phyloP scores from a whole-genome alignment of 2,113 vertebrate genomes.

The Neotoma lepida region DNA sequence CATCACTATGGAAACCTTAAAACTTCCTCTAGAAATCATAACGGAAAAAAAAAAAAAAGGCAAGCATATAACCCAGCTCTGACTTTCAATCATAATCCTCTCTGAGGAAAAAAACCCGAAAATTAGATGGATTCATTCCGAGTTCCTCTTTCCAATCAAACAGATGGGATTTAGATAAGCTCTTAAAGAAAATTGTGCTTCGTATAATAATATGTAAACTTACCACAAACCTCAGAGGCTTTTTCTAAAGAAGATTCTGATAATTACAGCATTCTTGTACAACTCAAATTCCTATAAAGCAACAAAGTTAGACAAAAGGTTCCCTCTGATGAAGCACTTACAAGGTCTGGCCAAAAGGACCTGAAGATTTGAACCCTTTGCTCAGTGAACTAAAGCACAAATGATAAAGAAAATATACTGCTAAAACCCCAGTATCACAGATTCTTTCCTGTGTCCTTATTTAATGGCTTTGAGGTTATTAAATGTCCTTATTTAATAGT shows the following conservation, averaged over 20 bases:
- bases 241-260: constrained; percentile 68
- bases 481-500: constrained; percentile 28
- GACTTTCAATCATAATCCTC: constrained; percentile 76
- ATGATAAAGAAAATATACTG: background rate
- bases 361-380: constrained; percentile 21
- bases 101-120: constrained; percentile 75
- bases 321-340: constrained; percentile 45
- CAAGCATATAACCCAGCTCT: constrained; percentile 60
- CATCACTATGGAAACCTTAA: constrained; percentile 77
- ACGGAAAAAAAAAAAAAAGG: background rate
- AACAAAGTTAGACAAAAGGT: constrained; percentile 46
- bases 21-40: constrained; percentile 69
- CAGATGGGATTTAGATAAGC: constrained; percentile 79
- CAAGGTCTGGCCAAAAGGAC: constrained; percentile 27
- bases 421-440: background rate
- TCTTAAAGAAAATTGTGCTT: constrained; percentile 77
- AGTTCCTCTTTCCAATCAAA: constrained; percentile 78
- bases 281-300: constrained; percentile 68
- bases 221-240: constrained; percentile 64
- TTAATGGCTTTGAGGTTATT: constrained; percentile 38
- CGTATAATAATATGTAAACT: constrained; percentile 78
- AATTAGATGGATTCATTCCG: constrained; percentile 77
- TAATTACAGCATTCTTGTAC: constrained; percentile 70
- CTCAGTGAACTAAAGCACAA: constrained; percentile 24
- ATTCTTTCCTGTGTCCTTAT: constrained; percentile 21